Base-by-base conservation (phyloP, 2,113 vertebrate species). In the Equus quagga region DNA sequence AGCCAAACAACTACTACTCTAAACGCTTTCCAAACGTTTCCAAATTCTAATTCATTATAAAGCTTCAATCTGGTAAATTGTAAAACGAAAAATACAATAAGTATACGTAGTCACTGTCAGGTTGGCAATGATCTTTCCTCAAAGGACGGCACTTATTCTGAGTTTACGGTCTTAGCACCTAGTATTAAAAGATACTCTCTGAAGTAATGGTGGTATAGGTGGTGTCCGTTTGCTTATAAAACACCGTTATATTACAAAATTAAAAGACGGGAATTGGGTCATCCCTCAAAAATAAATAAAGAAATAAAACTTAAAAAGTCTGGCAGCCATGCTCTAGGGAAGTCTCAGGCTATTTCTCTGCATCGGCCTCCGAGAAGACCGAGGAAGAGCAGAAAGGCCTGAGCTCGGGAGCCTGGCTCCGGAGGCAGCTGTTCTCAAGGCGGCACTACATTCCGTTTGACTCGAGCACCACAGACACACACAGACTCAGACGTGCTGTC, bases 401-500 rank as follows among this genome's bases (percentile, higher is more conserved):
- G 7, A 8, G 54, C 18, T 31, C 75, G 31, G 41, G 36, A 19
- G 10, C 24, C 72, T 11, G 80, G 49, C 46, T 14, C 18, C 62
- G 1, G 54, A 51, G 11, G 64, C 10, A 2, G 31, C 89, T 67
- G 51, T 41, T 8, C 49, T 44, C 67, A 5, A 14, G 31, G 51
- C 0, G 26, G 8, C 65, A 18, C 1, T 5, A 12, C 26, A 33
- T 0, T 14, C 89, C 2, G 2, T 3, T 0, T 11, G 56, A 21
- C 64, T 8, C 5, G 31, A 46, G 41, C 84, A 14, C 41, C 75
- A 12, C n/a, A 12, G 36, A 36, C 89, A 72, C 56, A 49, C 56
- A 8, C 33, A 12, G 44, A 36, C 67, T 28, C 44, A 11, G 12
- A 17, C 12, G 17, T 1, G 44, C 85, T 21, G 69, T 18, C 33